A percentile compares a stretch with the other conserved stretches of the same genome.
Evolutionary conservation across 1,140 invertebrate genomes (phyloP).

Genomic region (Adoxophyes honmai): DNA sequence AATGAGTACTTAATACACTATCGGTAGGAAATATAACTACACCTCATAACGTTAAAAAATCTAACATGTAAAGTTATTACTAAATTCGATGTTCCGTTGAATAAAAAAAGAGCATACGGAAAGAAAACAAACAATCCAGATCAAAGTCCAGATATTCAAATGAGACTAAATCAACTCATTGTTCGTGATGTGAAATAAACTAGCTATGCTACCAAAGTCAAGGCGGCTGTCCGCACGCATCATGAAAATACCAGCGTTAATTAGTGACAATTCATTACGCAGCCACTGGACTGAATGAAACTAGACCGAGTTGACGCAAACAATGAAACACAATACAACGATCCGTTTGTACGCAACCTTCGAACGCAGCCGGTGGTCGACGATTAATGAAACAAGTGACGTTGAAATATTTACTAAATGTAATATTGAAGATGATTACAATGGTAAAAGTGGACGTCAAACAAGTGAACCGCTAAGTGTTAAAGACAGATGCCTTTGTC

Average conservation of each 20-base stretch:
- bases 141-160: conserved; percentile 10
- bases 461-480: conserved; percentile 2
- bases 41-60: not conserved
- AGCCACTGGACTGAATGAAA: not conserved
- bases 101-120: not conserved
- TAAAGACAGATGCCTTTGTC: conserved; percentile 11
- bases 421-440: conserved; percentile 6
- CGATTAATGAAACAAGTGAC: not conserved
- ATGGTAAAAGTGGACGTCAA: not conserved
- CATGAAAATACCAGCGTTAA: conserved; percentile 6
- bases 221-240: conserved; percentile 6
- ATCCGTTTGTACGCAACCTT: not conserved
- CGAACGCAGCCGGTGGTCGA: not conserved
- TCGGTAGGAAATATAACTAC: not conserved
- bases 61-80: not conserved
- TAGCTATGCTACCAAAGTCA: conserved; percentile 1
- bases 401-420: not conserved
- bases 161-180: conserved; percentile 1
- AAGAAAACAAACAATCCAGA: conserved; percentile 2
- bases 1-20: not conserved
- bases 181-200: conserved; percentile 9
- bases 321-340: not conserved
- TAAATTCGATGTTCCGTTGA: not conserved
- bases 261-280: conserved; percentile 12
- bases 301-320: not conserved